Percentiles rank a stretch among this genome's conserved stretches.
These are phyloP conservation scores for Spilogale gracilis DNA, from an alignment of 2,113 vertebrate genomes.

Conservation along the genomic window DNA sequence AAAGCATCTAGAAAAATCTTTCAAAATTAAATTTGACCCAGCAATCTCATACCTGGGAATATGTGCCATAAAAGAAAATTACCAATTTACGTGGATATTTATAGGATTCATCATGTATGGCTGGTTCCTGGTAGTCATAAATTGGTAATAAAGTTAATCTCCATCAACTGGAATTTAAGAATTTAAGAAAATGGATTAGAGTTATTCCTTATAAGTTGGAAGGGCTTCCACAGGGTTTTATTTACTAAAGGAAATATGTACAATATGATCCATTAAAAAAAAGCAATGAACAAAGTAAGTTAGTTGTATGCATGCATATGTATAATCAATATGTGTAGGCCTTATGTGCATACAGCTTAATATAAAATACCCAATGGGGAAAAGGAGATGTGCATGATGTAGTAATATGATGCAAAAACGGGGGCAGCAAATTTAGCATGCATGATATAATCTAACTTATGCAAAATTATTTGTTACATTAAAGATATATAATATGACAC, in stretches of 20 bases:
- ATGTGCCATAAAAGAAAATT: not conserved
- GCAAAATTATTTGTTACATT: not conserved
- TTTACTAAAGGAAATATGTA: not conserved
- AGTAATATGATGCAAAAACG: not conserved
- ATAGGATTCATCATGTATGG: not conserved
- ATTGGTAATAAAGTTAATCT: conserved; percentile 37
- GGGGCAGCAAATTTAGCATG: not conserved
- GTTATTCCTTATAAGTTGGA: not conserved
- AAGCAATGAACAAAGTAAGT: not conserved
- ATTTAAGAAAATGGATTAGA: conserved; percentile 8
- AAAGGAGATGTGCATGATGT: not conserved
- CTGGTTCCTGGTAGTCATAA: not conserved
- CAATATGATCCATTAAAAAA: not conserved
- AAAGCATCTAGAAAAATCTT: not conserved
- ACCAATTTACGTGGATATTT: not conserved
- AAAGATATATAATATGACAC: not conserved
- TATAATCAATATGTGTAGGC: not conserved
- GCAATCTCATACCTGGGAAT: not conserved
- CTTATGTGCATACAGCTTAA: not conserved
- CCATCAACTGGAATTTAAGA: not conserved
- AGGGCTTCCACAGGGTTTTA: not conserved
- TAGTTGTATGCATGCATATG: not conserved
- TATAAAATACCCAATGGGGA: not conserved
- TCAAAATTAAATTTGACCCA: conserved; percentile 41
- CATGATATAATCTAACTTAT: not conserved